Evolutionary conservation across 1,140 invertebrate genomes (phyloP).

Genomic region (Globodera ellingtonae): DNA sequence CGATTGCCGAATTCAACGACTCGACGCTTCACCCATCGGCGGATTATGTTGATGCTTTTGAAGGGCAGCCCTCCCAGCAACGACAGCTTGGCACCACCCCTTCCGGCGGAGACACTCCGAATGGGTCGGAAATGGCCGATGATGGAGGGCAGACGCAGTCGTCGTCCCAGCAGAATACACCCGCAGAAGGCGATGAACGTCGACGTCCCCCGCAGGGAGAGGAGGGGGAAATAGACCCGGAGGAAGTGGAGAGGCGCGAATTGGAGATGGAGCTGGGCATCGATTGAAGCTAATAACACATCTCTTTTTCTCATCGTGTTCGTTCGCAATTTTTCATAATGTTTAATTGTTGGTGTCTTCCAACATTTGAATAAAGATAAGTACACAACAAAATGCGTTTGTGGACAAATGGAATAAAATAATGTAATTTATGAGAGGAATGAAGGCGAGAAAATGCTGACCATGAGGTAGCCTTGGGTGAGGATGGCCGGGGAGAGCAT

Average conservation of each 20-base stretch:
- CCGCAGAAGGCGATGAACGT: not conserved
- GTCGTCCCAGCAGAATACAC: not conserved
- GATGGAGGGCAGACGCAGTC: not conserved
- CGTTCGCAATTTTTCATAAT: too few relatives aligned
- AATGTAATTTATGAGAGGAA: constrained; percentile 61
- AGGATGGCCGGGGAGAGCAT: constrained; percentile 46
- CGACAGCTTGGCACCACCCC: not conserved
- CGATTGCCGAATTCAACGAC: too few relatives aligned
- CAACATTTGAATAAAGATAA: too few relatives aligned
- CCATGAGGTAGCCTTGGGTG: constrained; percentile 42
- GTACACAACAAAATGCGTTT: too few relatives aligned
- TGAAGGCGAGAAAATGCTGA: constrained; percentile 39
- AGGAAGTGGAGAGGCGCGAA: not conserved
- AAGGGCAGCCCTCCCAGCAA: too few relatives aligned
- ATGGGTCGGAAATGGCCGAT: not conserved
- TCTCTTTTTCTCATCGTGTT: too few relatives aligned
- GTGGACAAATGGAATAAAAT: too few relatives aligned
- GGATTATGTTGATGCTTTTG: too few relatives aligned
- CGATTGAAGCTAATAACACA: not conserved
- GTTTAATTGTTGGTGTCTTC: too few relatives aligned
- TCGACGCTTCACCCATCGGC: too few relatives aligned
- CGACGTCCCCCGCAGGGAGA: not conserved
- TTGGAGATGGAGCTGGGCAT: constrained; percentile 12
- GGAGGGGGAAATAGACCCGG: not conserved
- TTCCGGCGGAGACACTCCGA: not conserved